Conservation (phyloP, 2,113 vertebrate genomes). For the Syngnathus scovelli region DNA sequence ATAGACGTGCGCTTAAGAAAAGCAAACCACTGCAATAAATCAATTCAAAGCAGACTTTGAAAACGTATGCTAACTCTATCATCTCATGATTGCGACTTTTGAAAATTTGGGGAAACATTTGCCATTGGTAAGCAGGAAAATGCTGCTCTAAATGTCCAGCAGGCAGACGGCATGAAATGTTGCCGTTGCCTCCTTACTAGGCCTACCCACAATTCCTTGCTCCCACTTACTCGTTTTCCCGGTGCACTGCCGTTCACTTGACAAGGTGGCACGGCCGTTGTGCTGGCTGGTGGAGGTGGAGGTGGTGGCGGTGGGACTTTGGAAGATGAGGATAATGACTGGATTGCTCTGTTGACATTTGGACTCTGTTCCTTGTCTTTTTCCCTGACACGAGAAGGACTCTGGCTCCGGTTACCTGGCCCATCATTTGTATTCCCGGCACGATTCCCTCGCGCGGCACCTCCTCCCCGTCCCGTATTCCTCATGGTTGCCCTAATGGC, state of each 20-base stretch:
- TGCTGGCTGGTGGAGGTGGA: constrained; percentile 41
- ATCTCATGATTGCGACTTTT: background rate
- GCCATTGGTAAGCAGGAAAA: too few species aligned
- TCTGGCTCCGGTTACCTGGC: constrained; percentile 36
- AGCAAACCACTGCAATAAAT: background rate
- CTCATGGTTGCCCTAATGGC: constrained; percentile 89
- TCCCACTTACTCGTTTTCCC: constrained; percentile 65
- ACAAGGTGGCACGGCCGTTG: constrained; percentile 46
- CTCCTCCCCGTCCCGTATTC: constrained; percentile 60
- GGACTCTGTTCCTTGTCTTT: constrained; percentile 67
- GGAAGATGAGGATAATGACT: constrained; percentile 41
- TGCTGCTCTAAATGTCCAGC: too few species aligned
- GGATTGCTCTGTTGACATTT: constrained; percentile 46
- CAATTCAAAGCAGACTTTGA: background rate
- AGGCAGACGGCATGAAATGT: background rate
- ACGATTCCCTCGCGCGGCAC: constrained; percentile 55
- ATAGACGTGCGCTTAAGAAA: constrained; percentile 16
- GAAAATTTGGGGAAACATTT: too few species aligned
- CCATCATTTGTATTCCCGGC: constrained; percentile 47
- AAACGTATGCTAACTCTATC: background rate
- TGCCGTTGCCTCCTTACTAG: background rate
- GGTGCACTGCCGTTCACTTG: constrained; percentile 64
- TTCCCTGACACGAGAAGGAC: constrained; percentile 57
- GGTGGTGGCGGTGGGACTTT: constrained; percentile 53
- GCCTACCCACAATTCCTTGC: background rate